Evolutionary conservation across 2,888 invertebrate species (phyloP).

Genomic region (Disparrhopalites patrizii): DNA sequence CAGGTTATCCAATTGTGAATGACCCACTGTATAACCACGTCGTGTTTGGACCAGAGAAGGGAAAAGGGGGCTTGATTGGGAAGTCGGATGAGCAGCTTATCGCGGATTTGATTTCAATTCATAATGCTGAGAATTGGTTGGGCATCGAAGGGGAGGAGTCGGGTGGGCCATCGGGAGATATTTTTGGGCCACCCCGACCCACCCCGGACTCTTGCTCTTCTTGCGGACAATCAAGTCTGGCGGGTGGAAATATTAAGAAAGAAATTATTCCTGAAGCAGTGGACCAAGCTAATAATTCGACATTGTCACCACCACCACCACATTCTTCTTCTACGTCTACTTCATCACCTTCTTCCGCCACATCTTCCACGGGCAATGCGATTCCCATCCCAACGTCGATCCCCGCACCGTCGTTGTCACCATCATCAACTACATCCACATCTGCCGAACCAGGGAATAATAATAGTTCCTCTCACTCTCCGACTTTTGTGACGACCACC

Average conservation of each 20-base stretch:
- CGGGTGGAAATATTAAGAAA: conserved; percentile 29
- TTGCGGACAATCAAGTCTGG: conserved; percentile 19
- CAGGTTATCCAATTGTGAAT: conserved; percentile 94
- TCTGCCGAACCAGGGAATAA: too few species aligned
- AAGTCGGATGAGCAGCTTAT: conserved; percentile 86
- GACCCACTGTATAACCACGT: conserved; percentile 95
- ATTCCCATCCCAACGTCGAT: neutral
- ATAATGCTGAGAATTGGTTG: conserved; percentile 91
- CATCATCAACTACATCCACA: neutral
- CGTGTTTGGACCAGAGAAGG: conserved; percentile 90
- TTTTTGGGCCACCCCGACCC: conserved; percentile 40
- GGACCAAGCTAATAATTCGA: conserved; percentile 13
- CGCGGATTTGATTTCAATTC: conserved; percentile 80
- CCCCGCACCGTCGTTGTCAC: neutral
- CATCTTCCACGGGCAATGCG: neutral
- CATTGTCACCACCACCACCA: neutral
- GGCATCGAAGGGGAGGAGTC: conserved; percentile 86
- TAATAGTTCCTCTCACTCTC: neutral
- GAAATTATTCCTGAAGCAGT: conserved; percentile 24
- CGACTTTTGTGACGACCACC: neutral
- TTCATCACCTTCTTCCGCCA: neutral
- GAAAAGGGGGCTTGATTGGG: conserved; percentile 76
- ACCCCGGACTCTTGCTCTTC: conserved; percentile 14
- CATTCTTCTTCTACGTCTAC: neutral
- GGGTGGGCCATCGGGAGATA: conserved; percentile 48